A percentile compares a stretch with the other conserved stretches of the same genome.
phyloP scores from a whole-genome alignment of 2,113 vertebrate genomes.

The Gnathonemus echidnorhynchus region DNA sequence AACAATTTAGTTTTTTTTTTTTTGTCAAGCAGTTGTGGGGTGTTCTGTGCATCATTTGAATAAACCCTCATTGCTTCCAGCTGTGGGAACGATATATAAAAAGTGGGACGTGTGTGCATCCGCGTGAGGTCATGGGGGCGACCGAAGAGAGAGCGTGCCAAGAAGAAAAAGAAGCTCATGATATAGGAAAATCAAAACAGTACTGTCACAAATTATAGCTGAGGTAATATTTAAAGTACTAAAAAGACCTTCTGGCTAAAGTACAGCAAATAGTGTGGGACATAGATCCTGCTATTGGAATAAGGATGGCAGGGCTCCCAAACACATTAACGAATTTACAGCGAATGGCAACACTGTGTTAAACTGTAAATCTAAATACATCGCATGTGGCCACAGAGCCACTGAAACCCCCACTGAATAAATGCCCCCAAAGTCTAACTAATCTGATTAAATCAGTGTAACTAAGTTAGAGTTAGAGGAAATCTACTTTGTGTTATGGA shows the following conservation, averaged over 20 bases:
- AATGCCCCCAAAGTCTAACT: constrained; percentile 30
- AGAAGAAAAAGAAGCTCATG: constrained; percentile 7
- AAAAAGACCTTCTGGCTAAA: constrained; percentile 24
- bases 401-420: constrained; percentile 22
- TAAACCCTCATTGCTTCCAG: constrained; percentile 63
- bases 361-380: constrained; percentile 23
- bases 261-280: constrained; percentile 22
- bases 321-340: constrained; percentile 24
- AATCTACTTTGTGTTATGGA: constrained; percentile 36
- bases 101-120: constrained; percentile 27
- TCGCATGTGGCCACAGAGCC: constrained; percentile 17
- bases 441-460: constrained; percentile 22
- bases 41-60: constrained; percentile 58
- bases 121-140: constrained; percentile 27
- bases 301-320: constrained; percentile 16
- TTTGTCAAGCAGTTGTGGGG: constrained; percentile 63
- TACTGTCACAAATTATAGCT: constrained; percentile 28
- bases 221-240: constrained; percentile 26
- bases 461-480: constrained; percentile 26
- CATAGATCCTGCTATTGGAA: constrained; percentile 21
- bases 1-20: constrained; percentile 63
- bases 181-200: constrained; percentile 26
- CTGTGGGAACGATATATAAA: constrained; percentile 53
- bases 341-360: constrained; percentile 22
- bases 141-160: not conserved